Base-by-base conservation (phyloP, 2,888 invertebrate species). In the Tenthredo notha region DNA sequence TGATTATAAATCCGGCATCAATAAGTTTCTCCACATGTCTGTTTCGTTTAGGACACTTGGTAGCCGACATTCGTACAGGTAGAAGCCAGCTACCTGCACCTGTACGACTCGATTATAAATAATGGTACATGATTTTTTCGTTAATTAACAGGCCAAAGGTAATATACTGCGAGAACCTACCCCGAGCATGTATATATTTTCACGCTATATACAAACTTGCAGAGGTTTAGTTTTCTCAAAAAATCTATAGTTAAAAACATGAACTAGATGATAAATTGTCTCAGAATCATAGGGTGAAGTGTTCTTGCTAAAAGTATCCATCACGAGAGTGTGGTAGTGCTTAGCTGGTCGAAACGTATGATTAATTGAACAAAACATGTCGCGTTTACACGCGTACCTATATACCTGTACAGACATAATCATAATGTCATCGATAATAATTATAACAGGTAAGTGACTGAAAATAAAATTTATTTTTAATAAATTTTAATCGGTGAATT, bases 291-390 rank as follows among this genome's bases (percentile, higher is more conserved):
- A 72, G 21, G 40, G 72, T 74, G 40, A 21, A 43, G 9, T 43
- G 29, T 74, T 25, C n/a, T 74, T 43, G 21, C 72, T 43, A 5
- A 12, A 33, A 33, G 4, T 43, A 43, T 40, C 3, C 15, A 70
- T 33, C 37, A 7, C 37, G 33, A 70, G 2, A 18, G 70, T 15
- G n/a, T 33, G 25, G 37, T 5, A 70, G 15, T 37, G 70, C n/a
- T 3, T 4, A 10, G 72, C n/a, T 72, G 37, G 25, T 75, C 43
- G 74, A 43, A 75, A 43, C 74, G 12, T 75, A 15, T 47, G 47
- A 75, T 47, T 75, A 40, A 77, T 77, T 77, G 6, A 75, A 43
- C 12, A 21, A 61, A 61, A 61, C 61, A 25, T 61, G 61, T 25
- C 25, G 12, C 29, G 33, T 21, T 2, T 67, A 67, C 15, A 67